A percentile compares a stretch with the other conserved stretches of the same genome.
These are phyloP conservation scores for Enteromius treurensis DNA, from an alignment of 2,797 vertebrate genomes.

Conservation along the genomic window DNA sequence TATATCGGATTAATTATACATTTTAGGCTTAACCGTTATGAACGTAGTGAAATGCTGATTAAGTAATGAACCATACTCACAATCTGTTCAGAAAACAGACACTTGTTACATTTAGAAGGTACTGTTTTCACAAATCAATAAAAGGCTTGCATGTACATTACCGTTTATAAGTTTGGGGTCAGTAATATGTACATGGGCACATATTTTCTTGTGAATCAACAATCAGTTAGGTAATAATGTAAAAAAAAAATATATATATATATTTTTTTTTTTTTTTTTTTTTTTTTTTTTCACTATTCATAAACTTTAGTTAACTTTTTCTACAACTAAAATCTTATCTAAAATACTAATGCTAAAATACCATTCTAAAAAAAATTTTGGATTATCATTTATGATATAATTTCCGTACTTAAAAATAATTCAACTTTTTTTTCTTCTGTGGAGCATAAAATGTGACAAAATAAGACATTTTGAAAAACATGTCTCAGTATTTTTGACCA, in stretches of 20 bases:
- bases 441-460: not conserved
- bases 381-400: conserved; percentile 2
- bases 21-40: not conserved
- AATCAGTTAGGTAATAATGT: not conserved
- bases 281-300: too few species aligned
- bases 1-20: not conserved
- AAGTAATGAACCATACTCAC: not conserved
- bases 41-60: not conserved
- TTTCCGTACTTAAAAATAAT: not conserved
- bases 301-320: too few species aligned
- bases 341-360: too few species aligned
- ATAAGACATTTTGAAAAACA: not conserved
- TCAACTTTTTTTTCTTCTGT: not conserved
- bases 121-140: not conserved
- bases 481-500: not conserved
- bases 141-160: not conserved
- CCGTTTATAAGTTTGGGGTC: not conserved
- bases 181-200: not conserved
- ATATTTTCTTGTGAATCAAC: not conserved
- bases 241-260: not conserved
- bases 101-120: not conserved
- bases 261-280: too few species aligned
- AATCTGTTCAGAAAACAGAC: not conserved
- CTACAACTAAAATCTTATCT: too few species aligned
- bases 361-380: too few species aligned